Percentiles rank a stretch among this genome's conserved stretches.
Evolutionary conservation across 2,888 invertebrate species (phyloP).

Genomic region (Rambutsinella grinnellia): DNA sequence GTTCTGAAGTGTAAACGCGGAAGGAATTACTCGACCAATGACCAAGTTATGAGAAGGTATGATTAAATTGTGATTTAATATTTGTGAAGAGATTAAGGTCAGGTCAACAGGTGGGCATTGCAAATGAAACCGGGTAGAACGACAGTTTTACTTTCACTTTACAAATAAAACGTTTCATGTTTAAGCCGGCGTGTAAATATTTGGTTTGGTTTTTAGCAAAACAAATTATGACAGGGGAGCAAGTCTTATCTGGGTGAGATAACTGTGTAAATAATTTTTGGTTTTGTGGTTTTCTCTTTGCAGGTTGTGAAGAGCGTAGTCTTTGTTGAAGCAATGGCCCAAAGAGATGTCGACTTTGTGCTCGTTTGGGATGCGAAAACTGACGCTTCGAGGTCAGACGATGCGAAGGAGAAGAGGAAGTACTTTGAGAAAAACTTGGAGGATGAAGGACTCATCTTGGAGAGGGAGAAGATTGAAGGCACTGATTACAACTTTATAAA

Average conservation of each 20-base stretch:
- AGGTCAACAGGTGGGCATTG: no score
- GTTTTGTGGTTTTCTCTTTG: slow-evolving; percentile 1
- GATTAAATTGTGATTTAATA: no score
- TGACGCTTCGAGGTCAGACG: slow-evolving; percentile 70
- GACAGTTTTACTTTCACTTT: no score
- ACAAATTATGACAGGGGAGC: no score
- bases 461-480: slow-evolving; percentile 77
- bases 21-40: no score
- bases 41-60: no score
- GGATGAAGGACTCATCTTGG: slow-evolving; percentile 81
- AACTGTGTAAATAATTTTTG: no score
- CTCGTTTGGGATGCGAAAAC: slow-evolving; percentile 79
- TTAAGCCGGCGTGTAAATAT: not conserved
- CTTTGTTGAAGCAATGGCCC: slow-evolving; percentile 64
- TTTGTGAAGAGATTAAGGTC: no score
- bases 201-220: no score
- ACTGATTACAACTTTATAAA: slow-evolving; percentile 85
- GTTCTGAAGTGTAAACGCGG: no score
- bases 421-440: slow-evolving; percentile 80
- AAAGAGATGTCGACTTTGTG: slow-evolving; percentile 63
- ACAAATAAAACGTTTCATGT: not conserved
- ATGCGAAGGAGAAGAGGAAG: slow-evolving; percentile 72
- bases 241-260: no score
- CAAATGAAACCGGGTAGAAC: no score
- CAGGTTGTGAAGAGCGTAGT: slow-evolving; percentile 60